Evolutionary conservation across 2,797 vertebrate species (phyloP), one percentile per base, ranked within the genome.

Genomic region (Gobionotothen gibberifrons): DNA sequence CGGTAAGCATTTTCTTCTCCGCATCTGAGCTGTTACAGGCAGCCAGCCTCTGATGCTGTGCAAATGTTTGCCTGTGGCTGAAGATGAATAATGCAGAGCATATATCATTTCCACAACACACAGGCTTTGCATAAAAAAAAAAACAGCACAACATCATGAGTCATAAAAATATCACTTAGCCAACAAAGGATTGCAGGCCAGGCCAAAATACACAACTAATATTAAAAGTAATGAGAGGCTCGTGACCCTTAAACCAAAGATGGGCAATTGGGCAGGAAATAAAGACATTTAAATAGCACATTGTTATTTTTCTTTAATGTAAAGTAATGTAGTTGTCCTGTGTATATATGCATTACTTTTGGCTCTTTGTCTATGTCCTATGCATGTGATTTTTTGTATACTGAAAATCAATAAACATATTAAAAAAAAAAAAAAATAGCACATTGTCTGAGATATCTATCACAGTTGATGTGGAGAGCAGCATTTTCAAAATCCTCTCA

Each of bases 81-180:
- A 48, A 69, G 60, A 89, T 93, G 86, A 92, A 93, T 93, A 91
- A 93, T 92, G 88, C 85, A 87, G 81, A 57, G 58, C 12, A 63
- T 82, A 84, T 93, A 86, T 77, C 76, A 89, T 93, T 91, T 91
- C 77, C 80, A 91, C 91, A 88, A 92, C 79, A 91, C 90, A 91
- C 80, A 77, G 77, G 72, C 84, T 83, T 79, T 74, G 85, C 84
- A 85, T 82, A 82, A 73, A 81, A 69, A 49, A 82, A 70, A 49
- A 79, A 82, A 70, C 70, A 69, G 51, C 72, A 63, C 54, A 76
- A 85, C 79, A 84, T 72, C 78, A 82, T 72, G 79, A 91, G 68
- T 90, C 86, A 85, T 78, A 83, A 66, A 78, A 88, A 87, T 76
- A 81, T 75, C 64, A 78, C 76, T 86, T 70, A 82, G 61, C 62